Base-by-base conservation (phyloP, 2,797 vertebrate genomes). In the Silurus aristotelis region DNA sequence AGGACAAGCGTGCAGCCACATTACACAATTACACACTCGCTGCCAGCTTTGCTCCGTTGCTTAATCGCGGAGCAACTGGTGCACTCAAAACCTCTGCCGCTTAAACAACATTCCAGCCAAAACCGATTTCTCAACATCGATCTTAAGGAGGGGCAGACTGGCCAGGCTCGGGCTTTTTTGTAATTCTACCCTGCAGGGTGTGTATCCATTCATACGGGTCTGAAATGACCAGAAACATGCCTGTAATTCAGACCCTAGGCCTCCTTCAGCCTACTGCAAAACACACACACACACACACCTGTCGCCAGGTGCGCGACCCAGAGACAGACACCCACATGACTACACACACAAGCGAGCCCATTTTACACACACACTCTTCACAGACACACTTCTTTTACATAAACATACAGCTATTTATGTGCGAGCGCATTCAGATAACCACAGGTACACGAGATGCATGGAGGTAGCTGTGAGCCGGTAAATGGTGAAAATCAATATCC, bases 181-280 rank as follows among this genome's bases (percentile, higher is more conserved):
- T 93, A 95, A 95, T 93, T 85, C 87, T 87, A 95, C 89, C 91
- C 92, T 86, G 66, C 19, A 46, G 70, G 22, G 63, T 48, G 77
- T 58, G 70, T 83, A n/a, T 46, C 72, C 73, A 76, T 88, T 87
- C 75, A 84, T 83, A 25, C 55, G 31, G n/a, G 25, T 15, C 77
- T 77, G 79, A 84, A 81, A 83, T 83, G 61, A 66, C 48, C 48
- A 52, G 64, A 83, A 63, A 64, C 73, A 56, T 80, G 87, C 60
- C 55, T 84, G 80, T 68, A 84, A 84, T 87, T 81, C 13, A 61
- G 82, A 75, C 84, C 68, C 27, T 76, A 85, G 82, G 78, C 70
- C 79, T 10, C 61, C 75, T 83, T 72, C 61, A 86, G 63, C 80
- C 15, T 48, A 79, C 38, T 52, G 25, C 67, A 67, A 83, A 73